Conservation (phyloP, 2,888 invertebrate genomes). For the Eilema depressum region DNA sequence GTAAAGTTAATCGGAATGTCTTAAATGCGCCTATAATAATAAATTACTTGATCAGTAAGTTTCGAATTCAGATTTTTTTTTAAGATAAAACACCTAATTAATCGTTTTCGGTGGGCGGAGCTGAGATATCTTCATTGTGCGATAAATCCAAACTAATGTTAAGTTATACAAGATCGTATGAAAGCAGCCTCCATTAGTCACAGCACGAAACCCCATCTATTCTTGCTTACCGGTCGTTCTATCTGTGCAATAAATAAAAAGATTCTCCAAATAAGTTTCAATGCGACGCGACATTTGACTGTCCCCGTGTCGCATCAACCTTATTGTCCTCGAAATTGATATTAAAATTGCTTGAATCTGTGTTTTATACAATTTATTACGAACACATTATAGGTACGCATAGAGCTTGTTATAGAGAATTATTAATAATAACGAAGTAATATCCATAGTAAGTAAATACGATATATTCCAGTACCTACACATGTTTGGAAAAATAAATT, state of each 20-base stretch:
- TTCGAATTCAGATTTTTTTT: conserved; percentile 56
- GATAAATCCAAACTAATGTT: conserved; percentile 80
- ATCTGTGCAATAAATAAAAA: conserved; percentile 72
- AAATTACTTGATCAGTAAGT: conserved; percentile 69
- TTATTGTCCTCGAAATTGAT: conserved; percentile 48
- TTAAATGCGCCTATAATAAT: conserved; percentile 53
- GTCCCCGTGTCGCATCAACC: conserved; percentile 30
- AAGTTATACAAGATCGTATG: conserved; percentile 70
- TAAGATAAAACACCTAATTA: conserved; percentile 72
- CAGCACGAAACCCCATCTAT: conserved; percentile 78
- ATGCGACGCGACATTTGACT: conserved; percentile 54
- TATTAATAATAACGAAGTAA: conserved; percentile 64
- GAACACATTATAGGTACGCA: conserved; percentile 58
- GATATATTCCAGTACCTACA: conserved; percentile 21
- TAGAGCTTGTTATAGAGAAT: conserved; percentile 58
- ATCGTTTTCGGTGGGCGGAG: conserved; percentile 69
- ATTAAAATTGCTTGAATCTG: conserved; percentile 45
- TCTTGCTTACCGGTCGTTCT: conserved; percentile 70
- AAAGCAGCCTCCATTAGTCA: conserved; percentile 75
- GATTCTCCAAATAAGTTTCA: conserved; percentile 71
- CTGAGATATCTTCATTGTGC: conserved; percentile 78
- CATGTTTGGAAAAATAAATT: conserved; percentile 61
- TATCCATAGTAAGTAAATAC: conserved; percentile 54
- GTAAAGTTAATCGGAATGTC: conserved; percentile 47
- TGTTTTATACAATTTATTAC: conserved; percentile 45